Base-by-base conservation (phyloP, 2,113 vertebrate species). In the Marcusenius ussheri region DNA sequence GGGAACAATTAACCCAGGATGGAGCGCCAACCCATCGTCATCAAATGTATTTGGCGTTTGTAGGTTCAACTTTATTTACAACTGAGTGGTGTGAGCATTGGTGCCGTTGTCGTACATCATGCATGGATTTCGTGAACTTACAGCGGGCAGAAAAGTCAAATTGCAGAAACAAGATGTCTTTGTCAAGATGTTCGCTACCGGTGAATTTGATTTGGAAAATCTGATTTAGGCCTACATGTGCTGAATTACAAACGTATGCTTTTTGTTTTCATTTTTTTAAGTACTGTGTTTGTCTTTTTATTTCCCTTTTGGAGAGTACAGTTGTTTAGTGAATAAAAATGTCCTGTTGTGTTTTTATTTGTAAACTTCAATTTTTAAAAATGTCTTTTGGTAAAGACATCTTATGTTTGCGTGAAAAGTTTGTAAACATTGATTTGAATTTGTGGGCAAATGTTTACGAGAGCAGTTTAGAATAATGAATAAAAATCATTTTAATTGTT, bases 11-110 rank as follows among this genome's bases (percentile, higher is more conserved):
- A n/a, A 53, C 17, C 17, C 17, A 53, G 5, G 17, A 19, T 5
- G 51, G 51, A 5, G 4, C 4, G 51, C 51, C 51, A 53, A 53
- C 51, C 51, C 17, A 19, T 53, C 17, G 39, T 3, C 39, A 39
- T 39, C 39, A 42, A 45, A 11, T 88, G 35, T 62, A 62, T 88
- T 27, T 66, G 51, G 2, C 24, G 6, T 7, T 47, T 93, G 87
- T 92, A 99, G 98, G 96, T 99, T 99, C 96, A 99, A 99, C 95
- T 99, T 99, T 94, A 99, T 99, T 95, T 99, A 99, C 96, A 99
- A 99, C 95, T 99, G 96, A 99, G 50, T 56, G 66, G 89, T 80
- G 58, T 89, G 0, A 58, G 21, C 91, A 89, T 62, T 39, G 39
- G 50, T 70, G 74, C 56, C 3, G 84, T 92, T 92, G 93, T 95